Base-by-base conservation (phyloP, 92 coral and sea anemone species). In the Siderastrea siderea region DNA sequence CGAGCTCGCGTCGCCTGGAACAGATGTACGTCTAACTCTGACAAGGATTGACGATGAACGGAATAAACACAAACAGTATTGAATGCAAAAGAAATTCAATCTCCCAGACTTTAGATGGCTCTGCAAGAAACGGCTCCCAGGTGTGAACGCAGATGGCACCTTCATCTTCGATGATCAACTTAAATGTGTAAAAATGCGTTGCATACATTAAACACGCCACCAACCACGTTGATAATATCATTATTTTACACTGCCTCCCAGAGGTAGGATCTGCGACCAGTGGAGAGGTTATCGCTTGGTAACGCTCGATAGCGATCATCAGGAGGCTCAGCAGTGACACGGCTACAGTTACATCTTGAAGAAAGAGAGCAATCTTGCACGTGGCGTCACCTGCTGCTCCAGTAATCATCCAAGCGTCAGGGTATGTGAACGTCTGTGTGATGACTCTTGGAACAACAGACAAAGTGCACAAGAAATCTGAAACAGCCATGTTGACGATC, bases 401-500 rank as follows among this genome's bases (percentile, higher is more conserved):
- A 1, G 17, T n/a, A 2, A 83, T 12, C 9, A 83, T 26, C 87
- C 87, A 83, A 47, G 78, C 69, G 7, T 5, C 46, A 1, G 47
- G 58, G 69, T 73, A 70, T 49, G 79, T 71, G 53, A 51, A 58
- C 4, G 16, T 47, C 52, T 83, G 16, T 12, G 70, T 47, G 43
- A 83, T 3, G 53, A 48, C 51, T 47, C 53, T 70, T 43, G 87
- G 87, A 17, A 83, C 57, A 8, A 83, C 68, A 3, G 71, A 11
- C n/a, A 59, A 8, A 9, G 87, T 15, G 65, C 68, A 70, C 69
- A 83, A 47, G 49, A 83, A 70, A 83, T 83, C 87, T 15, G 87
- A 83, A 60, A 73, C 54, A 13, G 87, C 87, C 80, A 83, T 71
- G 70, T 83, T 83, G 48, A 73, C 80, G 1, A 83, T 74, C 48